A percentile compares a stretch with the other conserved stretches of the same genome.
These are phyloP conservation scores for Alca torda DNA, from an alignment of 2,797 vertebrate species.

Conservation along the genomic window DNA sequence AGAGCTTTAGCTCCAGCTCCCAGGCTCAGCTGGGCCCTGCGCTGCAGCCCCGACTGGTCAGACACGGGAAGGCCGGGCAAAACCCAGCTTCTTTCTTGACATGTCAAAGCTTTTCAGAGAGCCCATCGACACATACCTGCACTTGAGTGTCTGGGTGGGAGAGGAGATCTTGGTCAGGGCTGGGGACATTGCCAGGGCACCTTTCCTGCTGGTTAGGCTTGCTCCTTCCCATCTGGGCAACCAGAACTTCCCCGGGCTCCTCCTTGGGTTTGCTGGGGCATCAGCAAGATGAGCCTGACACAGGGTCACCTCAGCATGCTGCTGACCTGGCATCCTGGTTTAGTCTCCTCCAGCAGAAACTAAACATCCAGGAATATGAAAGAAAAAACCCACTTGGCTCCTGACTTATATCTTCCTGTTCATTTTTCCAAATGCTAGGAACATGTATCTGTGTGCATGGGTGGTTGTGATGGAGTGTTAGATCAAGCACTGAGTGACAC, in stretches of 20 bases:
- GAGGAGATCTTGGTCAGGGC: background rate
- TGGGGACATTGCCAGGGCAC: background rate
- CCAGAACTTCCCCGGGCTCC: background rate
- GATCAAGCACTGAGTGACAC: slow-evolving; percentile 39
- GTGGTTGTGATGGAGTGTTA: background rate
- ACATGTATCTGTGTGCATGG: background rate
- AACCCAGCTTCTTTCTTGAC: background rate
- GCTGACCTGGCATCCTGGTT: background rate
- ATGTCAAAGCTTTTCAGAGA: background rate
- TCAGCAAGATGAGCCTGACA: background rate
- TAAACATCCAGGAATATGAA: background rate
- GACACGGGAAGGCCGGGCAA: background rate
- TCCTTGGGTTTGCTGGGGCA: background rate
- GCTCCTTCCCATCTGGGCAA: background rate
- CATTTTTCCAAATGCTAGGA: background rate
- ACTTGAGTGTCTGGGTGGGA: background rate
- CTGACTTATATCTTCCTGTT: slow-evolving; percentile 18
- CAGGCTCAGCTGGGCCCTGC: background rate
- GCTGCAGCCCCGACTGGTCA: background rate
- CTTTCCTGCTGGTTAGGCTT: background rate
- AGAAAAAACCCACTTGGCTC: background rate
- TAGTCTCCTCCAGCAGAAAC: background rate
- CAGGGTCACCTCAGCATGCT: background rate
- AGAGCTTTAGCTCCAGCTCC: background rate
- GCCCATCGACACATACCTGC: background rate